Conservation (phyloP, 2,888 invertebrate genomes). For the Lasioglossum lativentre region DNA sequence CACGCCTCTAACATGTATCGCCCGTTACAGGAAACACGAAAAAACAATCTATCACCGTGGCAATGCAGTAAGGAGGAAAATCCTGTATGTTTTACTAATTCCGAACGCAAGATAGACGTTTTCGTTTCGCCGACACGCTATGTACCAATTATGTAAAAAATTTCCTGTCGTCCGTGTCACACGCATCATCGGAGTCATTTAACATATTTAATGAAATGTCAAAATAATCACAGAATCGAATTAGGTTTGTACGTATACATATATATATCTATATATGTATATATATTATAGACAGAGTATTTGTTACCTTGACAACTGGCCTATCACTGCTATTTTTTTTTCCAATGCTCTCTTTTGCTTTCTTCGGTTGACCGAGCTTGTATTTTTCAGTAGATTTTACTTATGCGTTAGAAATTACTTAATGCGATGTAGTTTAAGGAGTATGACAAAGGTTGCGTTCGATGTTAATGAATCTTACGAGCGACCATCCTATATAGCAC, state of each 20-base stretch:
- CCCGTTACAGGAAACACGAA: constrained; percentile 55
- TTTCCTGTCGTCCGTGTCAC: constrained; percentile 26
- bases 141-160: constrained; percentile 42
- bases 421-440: neutral
- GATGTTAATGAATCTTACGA: neutral
- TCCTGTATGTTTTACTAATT: constrained; percentile 47
- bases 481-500: constrained; percentile 14
- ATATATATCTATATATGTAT: neutral
- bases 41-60: constrained; percentile 55
- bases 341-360: constrained; percentile 12
- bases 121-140: constrained; percentile 42
- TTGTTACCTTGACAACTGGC: constrained; percentile 53
- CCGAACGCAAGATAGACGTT: constrained; percentile 54
- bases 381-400: neutral
- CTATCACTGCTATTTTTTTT: constrained; percentile 21
- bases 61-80: constrained; percentile 58
- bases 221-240: constrained; percentile 41
- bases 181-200: constrained; percentile 36
- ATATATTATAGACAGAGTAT: constrained; percentile 26
- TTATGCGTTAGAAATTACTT: neutral
- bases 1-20: constrained; percentile 58
- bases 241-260: constrained; percentile 38
- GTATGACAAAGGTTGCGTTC: constrained; percentile 1
- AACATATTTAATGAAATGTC: constrained; percentile 34
- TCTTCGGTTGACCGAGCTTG: neutral